These are phyloP conservation scores for Echeneis naucrates DNA, from an alignment of 2,797 vertebrate genomes.

Conservation along the genomic window DNA sequence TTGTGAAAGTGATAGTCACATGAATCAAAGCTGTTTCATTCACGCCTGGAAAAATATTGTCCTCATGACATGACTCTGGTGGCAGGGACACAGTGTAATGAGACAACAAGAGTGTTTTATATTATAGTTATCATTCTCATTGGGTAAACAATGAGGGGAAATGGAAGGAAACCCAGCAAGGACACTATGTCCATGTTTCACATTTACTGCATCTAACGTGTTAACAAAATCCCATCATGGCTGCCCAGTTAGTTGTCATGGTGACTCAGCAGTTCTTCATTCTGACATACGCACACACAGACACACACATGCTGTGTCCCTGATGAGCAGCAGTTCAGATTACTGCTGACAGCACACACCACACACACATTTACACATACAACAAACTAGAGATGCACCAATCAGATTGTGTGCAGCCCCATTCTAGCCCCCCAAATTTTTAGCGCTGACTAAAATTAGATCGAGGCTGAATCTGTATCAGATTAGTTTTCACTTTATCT, in stretches of 20 bases:
- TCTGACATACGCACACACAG: slow-evolving; percentile 52
- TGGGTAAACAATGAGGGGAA: background rate
- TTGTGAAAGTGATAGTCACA: background rate
- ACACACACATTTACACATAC: slow-evolving; percentile 1
- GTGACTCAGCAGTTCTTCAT: slow-evolving; percentile 80
- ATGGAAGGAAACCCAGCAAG: background rate
- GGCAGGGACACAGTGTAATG: background rate
- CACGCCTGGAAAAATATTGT: too few relatives aligned
- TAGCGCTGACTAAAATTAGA: background rate
- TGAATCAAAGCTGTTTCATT: background rate
- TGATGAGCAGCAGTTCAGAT: slow-evolving; percentile 67
- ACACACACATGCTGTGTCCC: slow-evolving; percentile 29
- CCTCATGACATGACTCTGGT: background rate
- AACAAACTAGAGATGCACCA: slow-evolving; percentile 1
- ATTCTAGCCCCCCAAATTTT: background rate
- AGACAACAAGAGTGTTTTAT: background rate
- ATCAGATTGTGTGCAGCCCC: too few relatives aligned
- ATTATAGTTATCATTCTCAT: background rate
- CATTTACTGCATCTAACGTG: slow-evolving; percentile 18
- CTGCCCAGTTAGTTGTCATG: slow-evolving; percentile 68
- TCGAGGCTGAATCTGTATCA: background rate
- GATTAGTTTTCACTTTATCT: background rate
- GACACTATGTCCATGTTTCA: slow-evolving; percentile 2
- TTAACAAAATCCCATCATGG: slow-evolving; percentile 62
- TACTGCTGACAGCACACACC: slow-evolving; percentile 70